These are phyloP conservation scores for Onychomys leucogaster DNA, from an alignment of 2,797 vertebrate genomes.

Conservation along the genomic window DNA sequence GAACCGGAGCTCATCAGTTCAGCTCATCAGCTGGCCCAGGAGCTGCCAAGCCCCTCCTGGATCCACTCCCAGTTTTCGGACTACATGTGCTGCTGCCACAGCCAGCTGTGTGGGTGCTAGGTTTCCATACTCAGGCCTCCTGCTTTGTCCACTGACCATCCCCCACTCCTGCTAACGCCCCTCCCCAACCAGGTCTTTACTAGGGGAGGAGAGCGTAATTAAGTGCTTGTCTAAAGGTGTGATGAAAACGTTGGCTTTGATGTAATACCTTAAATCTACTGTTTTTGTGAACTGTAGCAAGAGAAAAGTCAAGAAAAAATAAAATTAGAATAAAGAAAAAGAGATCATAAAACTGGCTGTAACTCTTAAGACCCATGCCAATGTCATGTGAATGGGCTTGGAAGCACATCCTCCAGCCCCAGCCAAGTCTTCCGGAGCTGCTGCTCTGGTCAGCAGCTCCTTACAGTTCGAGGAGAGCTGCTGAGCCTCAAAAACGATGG, in stretches of 20 bases:
- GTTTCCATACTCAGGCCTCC: neutral
- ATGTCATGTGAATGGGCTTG: neutral
- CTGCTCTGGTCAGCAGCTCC: neutral
- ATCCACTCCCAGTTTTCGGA: neutral
- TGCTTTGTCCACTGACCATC: neutral
- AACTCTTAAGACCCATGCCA: neutral
- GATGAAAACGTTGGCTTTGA: neutral
- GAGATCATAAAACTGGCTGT: neutral
- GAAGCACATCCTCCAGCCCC: neutral
- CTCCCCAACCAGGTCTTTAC: neutral
- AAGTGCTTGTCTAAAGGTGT: neutral
- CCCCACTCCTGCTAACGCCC: neutral
- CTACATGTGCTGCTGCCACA: neutral
- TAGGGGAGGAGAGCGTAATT: neutral
- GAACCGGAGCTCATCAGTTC: neutral
- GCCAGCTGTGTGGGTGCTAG: neutral
- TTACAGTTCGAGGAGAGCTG: neutral
- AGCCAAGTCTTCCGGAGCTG: neutral
- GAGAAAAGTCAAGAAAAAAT: constrained; percentile 14
- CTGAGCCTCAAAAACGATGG: neutral
- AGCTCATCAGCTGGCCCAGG: neutral
- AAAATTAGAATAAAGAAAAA: neutral
- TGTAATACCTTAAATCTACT: neutral
- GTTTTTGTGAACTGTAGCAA: constrained; percentile 28
- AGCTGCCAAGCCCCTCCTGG: neutral